phyloP scores from a whole-genome alignment of 2,888 invertebrate genomes.

The Coenonympha arcania region DNA sequence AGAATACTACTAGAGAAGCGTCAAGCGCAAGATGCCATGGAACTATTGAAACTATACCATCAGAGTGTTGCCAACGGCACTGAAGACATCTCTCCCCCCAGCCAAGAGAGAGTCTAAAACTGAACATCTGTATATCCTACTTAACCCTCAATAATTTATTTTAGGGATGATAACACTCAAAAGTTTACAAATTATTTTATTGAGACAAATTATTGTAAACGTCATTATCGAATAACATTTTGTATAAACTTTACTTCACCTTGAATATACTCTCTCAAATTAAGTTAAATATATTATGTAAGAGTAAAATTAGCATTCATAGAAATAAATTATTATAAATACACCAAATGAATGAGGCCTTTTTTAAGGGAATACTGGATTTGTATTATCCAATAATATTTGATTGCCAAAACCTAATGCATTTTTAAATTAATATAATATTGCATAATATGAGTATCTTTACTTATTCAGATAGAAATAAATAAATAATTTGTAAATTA shows the following conservation, averaged over 20 bases:
- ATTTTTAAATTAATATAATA: conserved; percentile 15
- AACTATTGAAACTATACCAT: conserved; percentile 83
- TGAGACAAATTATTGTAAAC: background rate
- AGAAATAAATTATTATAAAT: conserved; percentile 24
- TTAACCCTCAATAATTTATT: conserved; percentile 57
- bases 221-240: background rate
- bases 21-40: conserved; percentile 90
- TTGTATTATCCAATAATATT: conserved; percentile 29
- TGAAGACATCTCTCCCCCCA: conserved; percentile 65
- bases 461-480: conserved; percentile 18
- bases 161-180: conserved; percentile 64
- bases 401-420: conserved; percentile 16
- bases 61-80: conserved; percentile 70
- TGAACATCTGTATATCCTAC: conserved; percentile 28
- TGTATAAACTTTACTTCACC: conserved; percentile 11
- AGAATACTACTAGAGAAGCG: conserved; percentile 85
- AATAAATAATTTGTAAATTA: conserved; percentile 7
- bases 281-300: conserved; percentile 14
- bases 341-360: conserved; percentile 64
- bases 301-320: conserved; percentile 15
- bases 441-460: too few species aligned
- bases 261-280: conserved; percentile 13
- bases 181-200: conserved; percentile 60
- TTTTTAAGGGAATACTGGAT: conserved; percentile 41
- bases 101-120: conserved; percentile 62